Conservation (phyloP, 2,113 vertebrate genomes). For the Raja brachyura region DNA sequence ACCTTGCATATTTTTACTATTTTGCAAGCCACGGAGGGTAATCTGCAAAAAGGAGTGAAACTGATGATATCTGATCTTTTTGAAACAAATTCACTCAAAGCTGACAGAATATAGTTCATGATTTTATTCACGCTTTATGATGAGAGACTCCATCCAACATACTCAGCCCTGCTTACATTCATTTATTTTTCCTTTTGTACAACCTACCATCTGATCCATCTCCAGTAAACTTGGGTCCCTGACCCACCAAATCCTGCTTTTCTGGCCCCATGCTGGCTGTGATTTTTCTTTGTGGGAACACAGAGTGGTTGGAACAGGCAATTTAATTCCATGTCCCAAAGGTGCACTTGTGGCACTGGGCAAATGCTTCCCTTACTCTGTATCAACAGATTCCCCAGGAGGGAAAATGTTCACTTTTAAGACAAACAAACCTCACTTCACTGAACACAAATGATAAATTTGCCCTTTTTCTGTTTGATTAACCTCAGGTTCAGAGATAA, state of each 20-base stretch:
- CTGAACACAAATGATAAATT: neutral
- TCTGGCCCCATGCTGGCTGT: neutral
- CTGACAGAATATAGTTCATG: no score
- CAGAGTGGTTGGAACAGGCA: neutral
- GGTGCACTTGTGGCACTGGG: neutral
- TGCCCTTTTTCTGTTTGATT: neutral
- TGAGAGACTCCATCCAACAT: neutral
- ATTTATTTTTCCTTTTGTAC: no score
- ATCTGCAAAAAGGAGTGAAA: neutral
- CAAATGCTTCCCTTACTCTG: neutral
- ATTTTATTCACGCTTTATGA: neutral
- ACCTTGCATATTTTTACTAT: neutral
- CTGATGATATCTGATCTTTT: neutral
- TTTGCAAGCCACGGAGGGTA: neutral
- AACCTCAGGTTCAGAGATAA: neutral
- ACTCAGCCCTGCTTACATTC: no score
- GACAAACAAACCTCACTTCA: neutral
- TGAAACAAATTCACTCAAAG: no score
- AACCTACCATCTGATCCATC: neutral
- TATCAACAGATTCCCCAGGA: neutral
- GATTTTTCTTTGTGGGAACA: no score
- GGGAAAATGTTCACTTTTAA: neutral
- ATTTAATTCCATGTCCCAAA: neutral
- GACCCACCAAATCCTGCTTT: neutral
- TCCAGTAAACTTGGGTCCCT: neutral